Evolutionary conservation across 2,797 vertebrate species (phyloP), one percentile per base, ranked within the genome.

Genomic region (Jordanella pulchra): DNA sequence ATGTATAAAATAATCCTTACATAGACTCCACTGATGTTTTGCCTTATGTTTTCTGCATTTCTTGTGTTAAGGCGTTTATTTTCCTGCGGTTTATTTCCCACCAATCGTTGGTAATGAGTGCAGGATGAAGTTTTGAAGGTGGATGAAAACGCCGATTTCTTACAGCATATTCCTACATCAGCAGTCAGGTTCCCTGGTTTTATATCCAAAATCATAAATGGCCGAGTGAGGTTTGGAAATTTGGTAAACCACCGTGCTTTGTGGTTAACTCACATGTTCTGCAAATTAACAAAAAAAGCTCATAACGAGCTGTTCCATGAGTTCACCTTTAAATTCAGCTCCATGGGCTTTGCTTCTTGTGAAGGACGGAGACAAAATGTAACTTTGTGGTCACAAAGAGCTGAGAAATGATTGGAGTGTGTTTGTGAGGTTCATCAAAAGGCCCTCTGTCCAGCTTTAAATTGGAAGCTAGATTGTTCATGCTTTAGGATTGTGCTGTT

Each of bases 401-500:
- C 60, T 63, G 32, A 63, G 60, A 63, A 42, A n/a, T 42, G 12
- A 63, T 63, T 42, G 25, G 35, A 42, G 13, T n/a, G 42, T 42
- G 23, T 42, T 63, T 63, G 23, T 63, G 60, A n/a, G 60, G 42
- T 63, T 63, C 21, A 42, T 63, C 60, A 42, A 42, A 63, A 63
- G 32, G 30, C n/a, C 25, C 18, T 35, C 9, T 55, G n/a, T 28
- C 51, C 67, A 69, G 12, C 35, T 28, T 55, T 54, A 9, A 39
- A 54, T 53, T 14, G 7, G 7, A 67, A 39, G 30, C 50, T 14
- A 0, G n/a, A 28, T 56, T 54, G 35, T 42, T 54, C 32, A 25
- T 54, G 35, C 50, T 54, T 42, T 3, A 3, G 32, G 66, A n/a
- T 30, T 25, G 5, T 51, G 47, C 28, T 51, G 28, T 18, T 50